Percentiles rank a stretch among this genome's conserved stretches.
Evolutionary conservation across 2,888 invertebrate genomes (phyloP).

Genomic region (Callyntrura guangdongensis): DNA sequence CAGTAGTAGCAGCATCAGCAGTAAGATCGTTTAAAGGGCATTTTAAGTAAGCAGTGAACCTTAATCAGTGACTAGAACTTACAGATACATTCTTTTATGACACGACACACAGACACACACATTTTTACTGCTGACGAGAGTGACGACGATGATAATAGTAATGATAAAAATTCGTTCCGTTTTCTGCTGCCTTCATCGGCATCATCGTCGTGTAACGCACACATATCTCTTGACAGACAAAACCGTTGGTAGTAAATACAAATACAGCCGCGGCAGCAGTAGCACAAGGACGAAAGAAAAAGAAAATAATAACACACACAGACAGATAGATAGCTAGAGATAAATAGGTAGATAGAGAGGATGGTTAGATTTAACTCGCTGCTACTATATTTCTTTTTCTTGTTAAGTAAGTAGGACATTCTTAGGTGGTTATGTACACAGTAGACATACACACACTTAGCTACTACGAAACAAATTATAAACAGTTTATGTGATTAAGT

Average conservation of each 20-base stretch:
- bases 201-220: not conserved
- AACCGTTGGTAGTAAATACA: not conserved
- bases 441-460: no score
- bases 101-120: not conserved
- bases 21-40: no score
- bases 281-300: constrained; percentile 64
- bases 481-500: constrained; percentile 15
- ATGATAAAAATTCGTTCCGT: constrained; percentile 24
- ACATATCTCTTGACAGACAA: not conserved
- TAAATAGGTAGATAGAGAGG: constrained; percentile 27
- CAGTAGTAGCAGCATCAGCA: not conserved
- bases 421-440: constrained; percentile 56
- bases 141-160: constrained; percentile 22
- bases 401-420: constrained; percentile 62
- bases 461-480: constrained; percentile 10
- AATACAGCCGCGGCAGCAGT: constrained; percentile 10
- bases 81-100: not conserved
- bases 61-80: constrained; percentile 28
- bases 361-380: not conserved
- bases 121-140: not conserved
- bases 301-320: constrained; percentile 7
- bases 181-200: not conserved
- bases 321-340: constrained; percentile 22
- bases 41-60: constrained; percentile 28
- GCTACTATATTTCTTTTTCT: not conserved